Base-by-base conservation (phyloP, 2,888 invertebrate species). In the Germaria angustata region DNA sequence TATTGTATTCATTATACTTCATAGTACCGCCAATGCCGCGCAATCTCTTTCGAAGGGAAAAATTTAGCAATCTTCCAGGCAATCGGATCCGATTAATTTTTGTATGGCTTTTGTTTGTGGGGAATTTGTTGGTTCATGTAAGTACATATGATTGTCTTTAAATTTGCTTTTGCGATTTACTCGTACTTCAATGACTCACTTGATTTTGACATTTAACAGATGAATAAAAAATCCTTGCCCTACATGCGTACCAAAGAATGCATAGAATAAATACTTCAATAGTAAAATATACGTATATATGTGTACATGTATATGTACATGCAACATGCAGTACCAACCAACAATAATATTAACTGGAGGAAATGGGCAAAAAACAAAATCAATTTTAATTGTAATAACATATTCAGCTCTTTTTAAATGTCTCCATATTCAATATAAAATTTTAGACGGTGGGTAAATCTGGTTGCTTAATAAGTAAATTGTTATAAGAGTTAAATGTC, bases 321-420 rank as follows among this genome's bases (percentile, higher is more conserved):
- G 13, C 39, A 46, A 24, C 2, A 24, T 9, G 13, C 49, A 61
- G 13, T 28, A 4, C 39, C 53, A 68, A 41, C 39, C 53, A 68
- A 41, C 28, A 39, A 71, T 34, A 36, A 39, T 17, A 34, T 8
- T 41, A 41, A 39, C 24, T 22, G 39, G 17, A 75, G 20, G 0
- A 20, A 8, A 24, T 75, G 17, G 1, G n/a, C 2, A 34, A n/a
- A 65, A 75, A 49, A 68, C 15, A 55, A 65, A 75, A 66, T 61
- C 68, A 78, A 81, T 81, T 81, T 73, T 69, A 78, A 68, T 63
- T 78, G 81, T 68, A 57, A 78, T 73, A 63, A 73, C 55, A 78
- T 65, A 81, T 77, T 77, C 63, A 66, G 39, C 63, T 72, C 53
- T 44, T 63, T 72, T 66, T 63, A 51, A 73, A 69, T 57, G 46